Evolutionary conservation across 2,888 invertebrate genomes (phyloP), one percentile per base, ranked within the genome.

Genomic region (Ectemnius lituratus): DNA sequence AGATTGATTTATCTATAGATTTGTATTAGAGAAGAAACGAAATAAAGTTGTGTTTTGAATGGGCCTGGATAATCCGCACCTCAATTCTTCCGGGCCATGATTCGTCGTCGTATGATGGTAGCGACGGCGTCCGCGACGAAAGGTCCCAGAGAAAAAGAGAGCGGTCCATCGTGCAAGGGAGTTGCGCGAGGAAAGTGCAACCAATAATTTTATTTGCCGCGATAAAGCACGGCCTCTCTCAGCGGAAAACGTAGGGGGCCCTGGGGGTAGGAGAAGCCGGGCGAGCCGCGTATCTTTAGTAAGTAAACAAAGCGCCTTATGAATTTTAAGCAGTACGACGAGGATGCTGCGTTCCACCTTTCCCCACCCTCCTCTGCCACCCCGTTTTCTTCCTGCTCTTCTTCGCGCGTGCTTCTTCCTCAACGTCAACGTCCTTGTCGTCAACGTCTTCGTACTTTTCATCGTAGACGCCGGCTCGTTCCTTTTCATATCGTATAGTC

Each of bases 261-360:
- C 52, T 18, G 56, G 46, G 37, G 37, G 28, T 20, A 52, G 59
- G 13, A 16, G 61, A 61, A 58, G 57, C 67, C 59, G 62, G 65
- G 68, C 56, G 71, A 78, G 78, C 76, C 81, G 84, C 85, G 87
- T 89, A 89, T 89, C 89, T 89, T 89, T 88, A 86, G 89, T 87
- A 85, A 89, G 90, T 89, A 89, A 90, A 90, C 89, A 89, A 87
- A 87, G 83, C 87, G 86, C 75, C 90, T 89, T 89, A 90, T 90
- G 90, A 90, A 90, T 90, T 89, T 90, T 89, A 89, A 90, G 88
- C 88, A 88, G 88, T 82, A 80, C 79, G 78, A 79, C 81, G 77
- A 79, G 78, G 83, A 87, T 78, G 82, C 82, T 83, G 76, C 84
- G 79, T 82, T 67, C 81, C 78, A 80, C 79, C 78, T 67, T 52